Evolutionary conservation across 1,140 invertebrate species (phyloP).

Genomic region (Diorhabda sublineata): DNA sequence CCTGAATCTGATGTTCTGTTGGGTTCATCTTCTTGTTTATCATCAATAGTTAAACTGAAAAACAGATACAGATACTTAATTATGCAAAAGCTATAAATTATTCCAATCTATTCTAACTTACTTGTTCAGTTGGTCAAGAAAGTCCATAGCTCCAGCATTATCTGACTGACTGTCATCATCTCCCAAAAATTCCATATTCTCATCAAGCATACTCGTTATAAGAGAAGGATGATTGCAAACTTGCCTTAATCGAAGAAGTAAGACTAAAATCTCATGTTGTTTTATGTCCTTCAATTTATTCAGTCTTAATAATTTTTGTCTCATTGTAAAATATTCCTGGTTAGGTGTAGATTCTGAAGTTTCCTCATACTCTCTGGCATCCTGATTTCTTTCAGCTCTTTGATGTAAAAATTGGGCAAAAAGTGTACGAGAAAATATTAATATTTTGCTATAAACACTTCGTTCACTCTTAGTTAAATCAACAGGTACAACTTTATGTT

Average conservation of each 20-base stretch:
- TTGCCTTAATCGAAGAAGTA: conserved; percentile 80
- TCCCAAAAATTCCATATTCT: conserved; percentile 43
- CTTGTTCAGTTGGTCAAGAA: conserved; percentile 46
- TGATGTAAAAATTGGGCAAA: conserved; percentile 74
- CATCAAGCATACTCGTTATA: conserved; percentile 66
- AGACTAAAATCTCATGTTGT: conserved; percentile 72
- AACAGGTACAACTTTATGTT: conserved; percentile 54
- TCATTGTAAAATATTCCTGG: conserved; percentile 47
- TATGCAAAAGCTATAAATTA: no score
- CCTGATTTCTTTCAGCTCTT: conserved; percentile 60
- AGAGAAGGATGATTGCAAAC: conserved; percentile 84
- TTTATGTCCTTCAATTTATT: conserved; percentile 60
- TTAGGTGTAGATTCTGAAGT: conserved; percentile 24
- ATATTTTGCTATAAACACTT: conserved; percentile 71
- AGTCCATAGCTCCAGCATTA: conserved; percentile 41
- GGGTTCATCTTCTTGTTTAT: neutral
- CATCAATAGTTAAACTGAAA: neutral
- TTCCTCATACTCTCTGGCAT: conserved; percentile 2
- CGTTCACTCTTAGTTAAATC: conserved; percentile 66
- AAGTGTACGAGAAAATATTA: conserved; percentile 66
- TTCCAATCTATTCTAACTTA: neutral
- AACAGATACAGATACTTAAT: neutral
- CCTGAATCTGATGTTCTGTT: neutral
- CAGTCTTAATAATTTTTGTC: conserved; percentile 57
- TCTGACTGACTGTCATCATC: conserved; percentile 40